A percentile compares a stretch with the other conserved stretches of the same genome.
These are phyloP conservation scores for Caenorhabditis wallacei DNA, from an alignment of 2,888 invertebrate species.

Conservation along the genomic window DNA sequence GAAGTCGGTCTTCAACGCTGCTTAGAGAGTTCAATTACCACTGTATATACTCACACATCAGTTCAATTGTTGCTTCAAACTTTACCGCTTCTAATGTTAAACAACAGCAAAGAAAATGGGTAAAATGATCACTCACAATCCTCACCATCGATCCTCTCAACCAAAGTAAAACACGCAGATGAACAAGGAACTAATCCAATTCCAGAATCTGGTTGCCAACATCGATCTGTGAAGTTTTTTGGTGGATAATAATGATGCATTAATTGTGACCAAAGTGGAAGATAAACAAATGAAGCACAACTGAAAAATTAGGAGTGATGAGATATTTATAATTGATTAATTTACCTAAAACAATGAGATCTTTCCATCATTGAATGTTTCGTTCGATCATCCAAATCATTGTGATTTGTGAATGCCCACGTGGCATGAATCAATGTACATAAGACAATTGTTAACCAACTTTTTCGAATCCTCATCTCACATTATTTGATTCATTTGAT, in stretches of 20 bases:
- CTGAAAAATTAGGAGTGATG: conserved; percentile 63
- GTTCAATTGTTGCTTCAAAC: too few relatives aligned
- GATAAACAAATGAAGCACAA: conserved; percentile 78
- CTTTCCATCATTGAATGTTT: conserved; percentile 12
- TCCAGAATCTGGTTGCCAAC: conserved; percentile 73
- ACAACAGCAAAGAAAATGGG: neutral
- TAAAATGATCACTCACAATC: conserved; percentile 66
- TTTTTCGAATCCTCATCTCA: conserved; percentile 18
- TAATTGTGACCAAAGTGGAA: conserved; percentile 76
- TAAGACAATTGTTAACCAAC: conserved; percentile 3
- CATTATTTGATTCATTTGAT: conserved; percentile 8
- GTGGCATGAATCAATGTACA: conserved; percentile 19
- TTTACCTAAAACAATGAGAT: conserved; percentile 33
- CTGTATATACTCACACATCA: too few relatives aligned
- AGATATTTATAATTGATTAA: too few relatives aligned
- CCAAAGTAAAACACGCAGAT: conserved; percentile 80
- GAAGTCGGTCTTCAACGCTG: too few relatives aligned
- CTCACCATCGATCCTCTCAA: conserved; percentile 75
- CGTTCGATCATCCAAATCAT: neutral
- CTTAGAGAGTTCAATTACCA: too few relatives aligned
- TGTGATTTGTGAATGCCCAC: conserved; percentile 5
- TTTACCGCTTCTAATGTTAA: neutral
- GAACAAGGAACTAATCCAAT: conserved; percentile 76
- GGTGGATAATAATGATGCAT: conserved; percentile 81
- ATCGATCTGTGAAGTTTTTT: conserved; percentile 80